Conservation (phyloP, 2,888 invertebrate genomes). For the Drosophila seclusa region DNA sequence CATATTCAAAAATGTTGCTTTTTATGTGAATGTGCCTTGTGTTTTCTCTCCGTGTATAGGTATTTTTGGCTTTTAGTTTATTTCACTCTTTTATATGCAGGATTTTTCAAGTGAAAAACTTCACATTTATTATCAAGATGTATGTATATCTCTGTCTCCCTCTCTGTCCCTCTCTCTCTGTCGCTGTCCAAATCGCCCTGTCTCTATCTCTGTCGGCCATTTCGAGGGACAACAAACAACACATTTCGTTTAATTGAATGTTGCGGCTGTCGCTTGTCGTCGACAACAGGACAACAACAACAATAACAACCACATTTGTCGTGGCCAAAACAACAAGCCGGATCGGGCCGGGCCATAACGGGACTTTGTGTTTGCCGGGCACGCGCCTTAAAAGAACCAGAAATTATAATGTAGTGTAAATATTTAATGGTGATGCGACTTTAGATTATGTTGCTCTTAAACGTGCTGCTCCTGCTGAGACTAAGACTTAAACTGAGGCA, state of each 20-base stretch:
- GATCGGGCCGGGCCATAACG: background rate
- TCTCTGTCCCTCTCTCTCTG: background rate
- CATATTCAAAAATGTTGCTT: background rate
- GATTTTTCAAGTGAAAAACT: constrained; percentile 69
- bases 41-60: background rate
- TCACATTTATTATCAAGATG: constrained; percentile 74
- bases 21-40: background rate
- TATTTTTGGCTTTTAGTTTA: constrained; percentile 47
- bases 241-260: constrained; percentile 79
- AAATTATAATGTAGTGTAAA: constrained; percentile 80
- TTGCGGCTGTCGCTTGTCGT: constrained; percentile 67
- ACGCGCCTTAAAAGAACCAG: constrained; percentile 58
- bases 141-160: constrained; percentile 11
- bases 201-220: constrained; percentile 15
- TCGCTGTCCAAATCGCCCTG: background rate
- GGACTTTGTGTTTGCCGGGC: constrained; percentile 44
- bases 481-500: background rate
- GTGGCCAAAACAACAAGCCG: constrained; percentile 8
- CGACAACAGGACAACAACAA: constrained; percentile 24
- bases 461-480: constrained; percentile 46
- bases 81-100: constrained; percentile 61
- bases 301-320: constrained; percentile 11
- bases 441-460: constrained; percentile 68
- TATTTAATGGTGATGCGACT: constrained; percentile 78
- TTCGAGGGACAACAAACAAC: constrained; percentile 73